Base-by-base conservation (phyloP, 1,140 invertebrate genomes). In the Leptinotarsa lineolata region DNA sequence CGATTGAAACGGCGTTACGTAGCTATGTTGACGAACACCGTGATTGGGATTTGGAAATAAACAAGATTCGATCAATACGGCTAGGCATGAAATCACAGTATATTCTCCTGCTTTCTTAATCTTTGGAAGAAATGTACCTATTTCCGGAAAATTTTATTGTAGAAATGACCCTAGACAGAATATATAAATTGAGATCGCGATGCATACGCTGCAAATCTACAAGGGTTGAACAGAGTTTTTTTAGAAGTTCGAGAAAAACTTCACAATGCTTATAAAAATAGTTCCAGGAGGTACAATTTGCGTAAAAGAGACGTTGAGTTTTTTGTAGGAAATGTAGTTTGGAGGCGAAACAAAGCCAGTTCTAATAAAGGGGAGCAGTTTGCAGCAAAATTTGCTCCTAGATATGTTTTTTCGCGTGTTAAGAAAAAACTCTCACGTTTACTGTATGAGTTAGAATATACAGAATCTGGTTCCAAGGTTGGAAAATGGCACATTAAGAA, bases 401-500 rank as follows among this genome's bases (percentile, higher is more conserved):
- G 59, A 21, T 75, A 65, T 65, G 18, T 74, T 45, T 63, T 65
- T 13, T 69, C 21, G 3, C 18, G 4, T n/a, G 21, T 66, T 24
- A 45, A 58, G 13, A 68, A 64, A 24, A 70, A 72, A 61, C 8
- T 46, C 5, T 66, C 24, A 6, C 15, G n/a, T 18, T 16, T 75
- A 18, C 58, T 63, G 24, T 74, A 72, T 66, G 16, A 24, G 39
- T 72, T 74, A 2, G 21, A 2, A 16, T 11, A 54, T 54, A 12
- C 16, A 54, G 48, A 54, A 54, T 54, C 48, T 12, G 48, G 48
- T 54, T 54, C 48, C 48, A 54, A 65, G 11, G 46, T 39, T 5
- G 61, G 69, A 18, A 60, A 69, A 18, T 74, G 73, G 68, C 73
- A 74, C 39, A 60, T 71, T 46, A 74, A 74, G 59, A 69, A 74